Evolutionary conservation across 2,113 vertebrate genomes (phyloP).

Genomic region (Cromileptes altivelis): DNA sequence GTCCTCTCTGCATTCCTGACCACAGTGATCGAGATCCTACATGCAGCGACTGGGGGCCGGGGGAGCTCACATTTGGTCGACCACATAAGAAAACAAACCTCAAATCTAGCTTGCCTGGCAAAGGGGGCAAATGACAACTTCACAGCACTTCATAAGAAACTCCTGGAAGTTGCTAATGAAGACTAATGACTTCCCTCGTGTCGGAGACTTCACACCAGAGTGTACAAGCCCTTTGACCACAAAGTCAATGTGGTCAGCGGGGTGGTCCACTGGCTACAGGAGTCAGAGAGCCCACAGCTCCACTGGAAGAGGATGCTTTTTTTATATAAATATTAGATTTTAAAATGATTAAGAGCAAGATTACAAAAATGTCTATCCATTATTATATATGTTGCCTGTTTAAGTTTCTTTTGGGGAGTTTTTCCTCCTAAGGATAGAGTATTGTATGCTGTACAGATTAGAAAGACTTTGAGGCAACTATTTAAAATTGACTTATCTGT

Average conservation of each 20-base stretch:
- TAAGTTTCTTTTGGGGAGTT: neutral
- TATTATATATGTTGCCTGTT: neutral
- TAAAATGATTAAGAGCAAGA: neutral
- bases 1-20: neutral
- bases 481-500: neutral
- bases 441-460: too few species aligned
- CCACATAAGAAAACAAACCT: conserved; percentile 83
- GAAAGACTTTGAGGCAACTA: neutral
- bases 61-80: conserved; percentile 80
- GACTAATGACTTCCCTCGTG: conserved; percentile 84
- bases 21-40: neutral
- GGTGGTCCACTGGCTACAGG: conserved; percentile 64
- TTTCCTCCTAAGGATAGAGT: neutral
- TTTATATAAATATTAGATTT: neutral
- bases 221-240: conserved; percentile 76
- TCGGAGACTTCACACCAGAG: conserved; percentile 79
- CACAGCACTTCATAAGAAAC: conserved; percentile 87
- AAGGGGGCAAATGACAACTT: conserved; percentile 84
- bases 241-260: conserved; percentile 58
- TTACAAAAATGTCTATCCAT: neutral
- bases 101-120: conserved; percentile 76
- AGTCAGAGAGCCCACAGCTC: conserved; percentile 3
- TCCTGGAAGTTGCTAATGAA: conserved; percentile 88
- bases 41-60: conserved; percentile 30
- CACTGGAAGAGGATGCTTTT: neutral